phyloP scores from a whole-genome alignment of 2,113 vertebrate genomes.

The Columbina picui region DNA sequence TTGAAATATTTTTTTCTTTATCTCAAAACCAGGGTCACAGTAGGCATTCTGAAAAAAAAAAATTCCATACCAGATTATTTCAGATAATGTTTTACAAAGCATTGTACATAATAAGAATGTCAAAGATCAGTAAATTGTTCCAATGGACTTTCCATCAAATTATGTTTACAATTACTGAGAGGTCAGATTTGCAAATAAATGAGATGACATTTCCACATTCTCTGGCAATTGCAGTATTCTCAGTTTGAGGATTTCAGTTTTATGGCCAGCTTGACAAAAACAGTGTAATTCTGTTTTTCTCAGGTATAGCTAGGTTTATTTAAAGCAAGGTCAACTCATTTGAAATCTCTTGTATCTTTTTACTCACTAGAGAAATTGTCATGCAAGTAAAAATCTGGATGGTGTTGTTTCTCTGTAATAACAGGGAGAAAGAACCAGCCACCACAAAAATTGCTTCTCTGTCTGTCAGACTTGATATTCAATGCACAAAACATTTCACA shows the following conservation, averaged over 20 bases:
- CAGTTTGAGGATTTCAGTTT: conserved; percentile 4
- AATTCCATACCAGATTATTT: neutral
- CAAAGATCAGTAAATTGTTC: conserved; percentile 27
- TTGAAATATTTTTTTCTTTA: neutral
- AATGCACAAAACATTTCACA: conserved; percentile 15
- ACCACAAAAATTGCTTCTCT: conserved; percentile 25
- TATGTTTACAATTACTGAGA: conserved; percentile 38
- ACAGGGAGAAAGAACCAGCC: neutral
- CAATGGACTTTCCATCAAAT: conserved; percentile 33
- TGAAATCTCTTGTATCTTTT: neutral
- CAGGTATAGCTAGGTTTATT: conserved; percentile 1
- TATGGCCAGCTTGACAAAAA: neutral
- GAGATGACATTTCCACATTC: conserved; percentile 32
- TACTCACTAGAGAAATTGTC: conserved; percentile 21
- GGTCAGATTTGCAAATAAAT: conserved; percentile 24
- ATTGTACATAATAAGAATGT: conserved; percentile 6
- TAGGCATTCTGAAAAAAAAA: neutral
- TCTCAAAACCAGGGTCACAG: neutral
- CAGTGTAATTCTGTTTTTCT: conserved; percentile 21
- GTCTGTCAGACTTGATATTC: conserved; percentile 28
- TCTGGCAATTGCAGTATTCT: neutral
- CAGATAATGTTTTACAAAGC: conserved; percentile 11
- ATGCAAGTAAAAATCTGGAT: neutral
- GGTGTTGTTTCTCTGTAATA: neutral
- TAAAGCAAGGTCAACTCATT: conserved; percentile 19